Evolutionary conservation across 2,113 vertebrate genomes (phyloP), one percentile per base, ranked within the genome.

Genomic region (Cromileptes altivelis): DNA sequence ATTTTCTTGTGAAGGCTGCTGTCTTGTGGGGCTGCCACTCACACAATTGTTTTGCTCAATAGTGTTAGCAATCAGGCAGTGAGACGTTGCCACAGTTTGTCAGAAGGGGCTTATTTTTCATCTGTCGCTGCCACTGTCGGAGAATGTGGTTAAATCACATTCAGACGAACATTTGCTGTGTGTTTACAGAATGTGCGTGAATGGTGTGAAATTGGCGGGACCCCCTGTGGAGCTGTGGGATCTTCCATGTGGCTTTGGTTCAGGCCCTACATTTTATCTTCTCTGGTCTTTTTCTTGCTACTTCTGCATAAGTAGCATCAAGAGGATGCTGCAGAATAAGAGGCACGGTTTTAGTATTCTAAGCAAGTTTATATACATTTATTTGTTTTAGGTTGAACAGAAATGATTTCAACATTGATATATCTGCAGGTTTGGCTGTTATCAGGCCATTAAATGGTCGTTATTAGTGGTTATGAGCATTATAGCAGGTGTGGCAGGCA

Each of bases 21-120:
- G 75, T 89, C 85, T 89, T 78, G 75, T 78, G 77, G 52, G 78
- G 71, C 88, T 92, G 88, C 86, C 88, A 91, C 73, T 93, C 85
- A 88, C 61, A 40, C 82, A 50, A 87, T 89, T 86, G 78, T 86
- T 85, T 75, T 61, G 45, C 62, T 80, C 81, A 5, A 80, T 86
- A 79, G 87, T 82, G 84, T 88, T 84, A 80, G 81, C 71, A 89
- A 88, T 90, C 86, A 88, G 78, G 49, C 80, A 69, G 81, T 23
- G 80, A 92, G 71, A 85, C 30, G 47, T 49, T 50, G 58, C 79
- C 18, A 62, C 50, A 19, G 76, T 83, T 74, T 80, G 76, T 88
- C 83, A 82, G 58, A 56, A 45, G 61, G 55, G 64, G 56, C 23
- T 49, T 82, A 67, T 80, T 80, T 83, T 80, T 77, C 78, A 77